Conservation (phyloP, 1,140 invertebrate species). For the Stegodyphus mimosarum region DNA sequence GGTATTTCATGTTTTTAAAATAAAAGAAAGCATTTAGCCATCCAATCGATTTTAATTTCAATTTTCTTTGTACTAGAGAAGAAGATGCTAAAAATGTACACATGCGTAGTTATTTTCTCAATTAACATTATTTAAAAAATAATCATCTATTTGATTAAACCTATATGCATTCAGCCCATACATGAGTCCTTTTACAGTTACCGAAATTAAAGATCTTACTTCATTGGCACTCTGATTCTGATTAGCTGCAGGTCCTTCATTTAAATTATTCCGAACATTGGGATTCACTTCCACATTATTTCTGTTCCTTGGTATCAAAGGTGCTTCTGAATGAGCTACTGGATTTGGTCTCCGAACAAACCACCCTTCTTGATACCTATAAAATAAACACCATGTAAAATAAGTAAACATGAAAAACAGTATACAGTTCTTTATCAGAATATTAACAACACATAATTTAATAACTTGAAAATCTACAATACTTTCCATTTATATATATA, state of each 20-base stretch:
- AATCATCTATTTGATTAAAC: too few relatives aligned
- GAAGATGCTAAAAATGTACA: too few relatives aligned
- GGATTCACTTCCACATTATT: neutral
- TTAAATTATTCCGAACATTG: neutral
- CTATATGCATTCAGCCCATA: too few relatives aligned
- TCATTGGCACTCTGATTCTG: slow-evolving; percentile 8
- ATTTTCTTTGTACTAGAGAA: too few relatives aligned
- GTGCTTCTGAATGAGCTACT: neutral
- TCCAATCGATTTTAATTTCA: too few relatives aligned
- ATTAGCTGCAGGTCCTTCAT: neutral
- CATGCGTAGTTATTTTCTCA: too few relatives aligned
- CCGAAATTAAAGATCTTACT: slow-evolving; percentile 1
- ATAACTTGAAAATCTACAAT: slow-evolving; percentile 55
- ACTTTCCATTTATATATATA: too few relatives aligned
- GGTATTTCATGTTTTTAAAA: too few relatives aligned
- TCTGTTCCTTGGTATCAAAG: neutral
- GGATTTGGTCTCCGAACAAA: slow-evolving; percentile 7
- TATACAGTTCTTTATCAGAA: too few relatives aligned
- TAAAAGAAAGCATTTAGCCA: too few relatives aligned
- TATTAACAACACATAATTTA: neutral
- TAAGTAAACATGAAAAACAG: too few relatives aligned
- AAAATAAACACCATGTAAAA: neutral
- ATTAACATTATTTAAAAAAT: too few relatives aligned
- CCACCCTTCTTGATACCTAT: slow-evolving; percentile 42
- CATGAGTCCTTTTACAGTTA: neutral